Base-by-base conservation (phyloP, 2,113 vertebrate genomes). In the Tor tambroides region DNA sequence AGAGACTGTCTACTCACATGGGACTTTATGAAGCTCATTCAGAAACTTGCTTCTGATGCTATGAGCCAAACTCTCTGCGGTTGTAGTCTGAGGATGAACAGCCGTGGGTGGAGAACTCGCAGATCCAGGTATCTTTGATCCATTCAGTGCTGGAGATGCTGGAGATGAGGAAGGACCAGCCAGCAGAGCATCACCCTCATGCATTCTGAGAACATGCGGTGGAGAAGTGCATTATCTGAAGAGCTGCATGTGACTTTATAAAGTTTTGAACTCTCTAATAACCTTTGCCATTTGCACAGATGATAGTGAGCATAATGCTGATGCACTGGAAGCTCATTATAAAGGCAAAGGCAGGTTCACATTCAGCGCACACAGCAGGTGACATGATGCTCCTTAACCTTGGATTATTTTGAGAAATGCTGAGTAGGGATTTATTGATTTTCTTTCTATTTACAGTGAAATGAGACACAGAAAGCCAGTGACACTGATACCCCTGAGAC, bases 1-100 rank as follows among this genome's bases (percentile, higher is more conserved):
- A 26, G 2, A 43, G 28, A 28, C 1, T 4, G 26, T 43, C 32
- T 63, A 91, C 94, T 95, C 75, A 95, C 94, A 87, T 86, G 91
- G 91, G 72, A 91, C 61, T 84, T 85, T 90, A 56, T 61, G 94
- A 10, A 91, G 79, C 59, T 94, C 93, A 88, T 89, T 93, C 89
- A 92, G 91, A 82, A 95, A 94, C 87, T 91, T 94, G 56, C 88
- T 91, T 84, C 82, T 75, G 82, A 79, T 46, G 46, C 30, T 89
- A 23, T 67, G 78, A 43, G 38, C 54, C 4, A 46, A 61, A 23
- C 56, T 12, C 8, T 65, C 85, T 79, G 71, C 41, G 41, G 84
- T 61, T 79, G 80, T 61, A 11, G 38, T 19, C n/a, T 59, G 72
- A 17, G 69, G 69, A 8, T 41, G 71, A 17, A 61, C 74, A 2